A percentile compares a stretch with the other conserved stretches of the same genome.
phyloP scores from a whole-genome alignment of 2,797 vertebrate genomes.

The Danio kyathit region DNA sequence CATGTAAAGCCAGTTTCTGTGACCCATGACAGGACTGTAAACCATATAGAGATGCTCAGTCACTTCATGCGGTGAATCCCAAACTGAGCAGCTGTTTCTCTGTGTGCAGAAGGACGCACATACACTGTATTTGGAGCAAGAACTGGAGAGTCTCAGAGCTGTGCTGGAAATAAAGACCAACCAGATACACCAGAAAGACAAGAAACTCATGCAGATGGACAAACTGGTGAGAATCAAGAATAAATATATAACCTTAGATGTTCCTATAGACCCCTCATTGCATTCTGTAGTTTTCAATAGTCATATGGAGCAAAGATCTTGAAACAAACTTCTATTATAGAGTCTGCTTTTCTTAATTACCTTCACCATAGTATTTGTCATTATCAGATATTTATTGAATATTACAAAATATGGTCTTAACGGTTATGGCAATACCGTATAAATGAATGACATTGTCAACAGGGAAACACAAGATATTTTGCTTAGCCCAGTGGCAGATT shows the following conservation, averaged over 20 bases:
- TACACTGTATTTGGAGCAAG: conserved; percentile 91
- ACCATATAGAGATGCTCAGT: background rate
- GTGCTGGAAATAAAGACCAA: conserved; percentile 95
- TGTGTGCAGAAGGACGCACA: conserved; percentile 87
- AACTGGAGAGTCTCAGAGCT: conserved; percentile 94
- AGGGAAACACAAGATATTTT: too few species aligned
- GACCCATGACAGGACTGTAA: background rate
- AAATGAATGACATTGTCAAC: too few species aligned
- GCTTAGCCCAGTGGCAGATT: too few species aligned
- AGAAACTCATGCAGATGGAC: conserved; percentile 93
- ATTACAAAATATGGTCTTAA: background rate
- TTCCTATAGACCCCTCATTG: background rate
- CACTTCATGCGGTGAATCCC: background rate
- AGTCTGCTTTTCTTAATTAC: too few species aligned
- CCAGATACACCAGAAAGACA: conserved; percentile 90
- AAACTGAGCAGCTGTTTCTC: conserved; percentile 9
- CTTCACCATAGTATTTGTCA: background rate
- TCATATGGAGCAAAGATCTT: too few species aligned
- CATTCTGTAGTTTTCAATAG: background rate
- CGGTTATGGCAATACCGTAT: too few species aligned
- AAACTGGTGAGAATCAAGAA: conserved; percentile 81
- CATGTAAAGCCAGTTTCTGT: background rate
- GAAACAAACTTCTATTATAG: too few species aligned
- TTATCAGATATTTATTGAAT: background rate
- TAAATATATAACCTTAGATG: background rate